Base-by-base conservation (phyloP, 2,888 invertebrate genomes). In the Mesoligia furuncula region DNA sequence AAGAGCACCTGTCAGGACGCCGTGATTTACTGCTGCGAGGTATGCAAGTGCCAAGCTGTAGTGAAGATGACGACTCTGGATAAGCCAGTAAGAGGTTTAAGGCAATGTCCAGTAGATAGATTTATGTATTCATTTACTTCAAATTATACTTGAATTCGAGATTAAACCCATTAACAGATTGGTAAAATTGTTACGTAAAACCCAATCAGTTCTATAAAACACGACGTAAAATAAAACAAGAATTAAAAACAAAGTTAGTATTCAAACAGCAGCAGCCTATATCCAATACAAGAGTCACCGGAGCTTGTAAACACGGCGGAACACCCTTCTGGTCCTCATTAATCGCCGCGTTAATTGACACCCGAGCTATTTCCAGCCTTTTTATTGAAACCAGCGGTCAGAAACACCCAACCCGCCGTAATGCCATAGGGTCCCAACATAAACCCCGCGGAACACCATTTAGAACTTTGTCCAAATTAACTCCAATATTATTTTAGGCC, bases 401-500 rank as follows among this genome's bases (percentile, higher is more conserved):
- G 62, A 62, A 64, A 79, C 77, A 76, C 77, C 80, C 77, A 36
- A 75, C 67, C 48, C 69, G 73, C 68, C 69, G 59, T 84, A 82
- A 81, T 80, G 79, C 73, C 78, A 80, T 81, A 75, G 73, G 81
- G 81, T 77, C 88, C 85, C 71, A 69, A 80, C 79, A 86, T 90
- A 89, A 90, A 87, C 85, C 84, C 83, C 61, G 72, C 73, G 81
- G 79, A 81, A 84, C 83, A 81, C 83, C 84, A 87, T 87, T 83
- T 75, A 83, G 87, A 90, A 91, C 90, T 90, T 90, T 90, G 90
- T 89, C 87, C 77, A 87, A 88, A 89, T 91, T 89, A 89, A 87
- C 88, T 85, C 82, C 88, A 89, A 93, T 93, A 93, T 93, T 92
- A 92, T 93, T 92, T 91, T 91, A 92, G 92, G 91, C 84, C 83